phyloP scores from a whole-genome alignment of 2,797 vertebrate species.

The Pseudochromis fuscus region DNA sequence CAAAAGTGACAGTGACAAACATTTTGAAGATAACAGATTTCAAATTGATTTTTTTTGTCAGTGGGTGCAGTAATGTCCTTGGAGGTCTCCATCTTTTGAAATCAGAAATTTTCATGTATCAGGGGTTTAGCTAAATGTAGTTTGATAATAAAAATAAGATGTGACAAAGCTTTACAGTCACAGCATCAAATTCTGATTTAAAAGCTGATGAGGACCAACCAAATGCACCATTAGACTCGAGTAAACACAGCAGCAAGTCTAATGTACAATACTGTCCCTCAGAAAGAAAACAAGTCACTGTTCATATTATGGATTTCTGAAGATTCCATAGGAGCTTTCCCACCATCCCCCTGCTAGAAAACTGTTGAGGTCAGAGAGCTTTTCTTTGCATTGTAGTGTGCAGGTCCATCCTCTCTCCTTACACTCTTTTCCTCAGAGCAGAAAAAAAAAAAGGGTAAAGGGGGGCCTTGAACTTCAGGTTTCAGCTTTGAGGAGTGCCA shows the following conservation, averaged over 20 bases:
- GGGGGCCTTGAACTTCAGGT: neutral
- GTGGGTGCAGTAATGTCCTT: neutral
- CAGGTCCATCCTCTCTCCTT: slow-evolving; percentile 28
- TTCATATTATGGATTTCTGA: neutral
- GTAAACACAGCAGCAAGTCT: neutral
- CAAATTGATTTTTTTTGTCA: neutral
- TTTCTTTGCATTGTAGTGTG: slow-evolving; percentile 25
- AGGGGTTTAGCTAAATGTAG: neutral
- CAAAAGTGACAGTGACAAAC: neutral
- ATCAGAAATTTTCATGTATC: neutral
- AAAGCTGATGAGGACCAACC: slow-evolving; percentile 30
- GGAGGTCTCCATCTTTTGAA: slow-evolving; percentile 11
- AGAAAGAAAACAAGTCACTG: slow-evolving; percentile 16
- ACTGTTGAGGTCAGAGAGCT: neutral
- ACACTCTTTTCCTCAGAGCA: slow-evolving; percentile 10
- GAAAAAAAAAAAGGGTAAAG: neutral
- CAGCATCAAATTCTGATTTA: slow-evolving; percentile 32
- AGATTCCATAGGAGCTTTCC: neutral
- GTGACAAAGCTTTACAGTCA: neutral
- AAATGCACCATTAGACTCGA: neutral
- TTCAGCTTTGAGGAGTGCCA: slow-evolving; percentile 32
- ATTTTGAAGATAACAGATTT: neutral
- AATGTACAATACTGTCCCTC: slow-evolving; percentile 12
- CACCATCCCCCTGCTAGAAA: neutral
- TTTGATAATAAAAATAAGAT: neutral